Evolutionary conservation across 92 coral and sea anemone genomes (phyloP), one percentile per base, ranked within the genome.

Genomic region (Heteractis magnifica): DNA sequence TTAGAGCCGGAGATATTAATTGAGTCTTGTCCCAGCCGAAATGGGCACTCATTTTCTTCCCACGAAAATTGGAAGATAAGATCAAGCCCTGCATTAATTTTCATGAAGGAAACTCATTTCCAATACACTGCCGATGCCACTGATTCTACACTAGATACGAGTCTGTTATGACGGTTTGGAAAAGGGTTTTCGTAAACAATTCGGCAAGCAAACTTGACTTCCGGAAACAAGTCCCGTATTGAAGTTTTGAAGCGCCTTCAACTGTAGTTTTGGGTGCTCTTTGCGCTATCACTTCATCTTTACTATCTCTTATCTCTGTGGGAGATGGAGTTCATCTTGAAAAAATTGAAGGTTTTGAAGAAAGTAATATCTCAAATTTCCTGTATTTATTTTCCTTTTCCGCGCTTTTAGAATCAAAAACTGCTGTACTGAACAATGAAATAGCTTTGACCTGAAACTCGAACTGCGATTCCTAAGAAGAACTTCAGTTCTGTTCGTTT

Each of bases 131-230:
- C 89, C 90, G 87, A 85, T 78, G 83, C 86, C 73, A 75, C 81
- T 84, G 94, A 91, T 94, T 86, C 77, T 81, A 56, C 82, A 80
- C 81, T 84, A 86, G 98, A 94, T 94, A 94, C 21, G 64, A 85
- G 52, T 77, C 77, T 91, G 90, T 94, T 92, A 80, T 90, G 93
- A 82, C 87, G 90, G 89, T 84, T 87, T 72, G 87, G 85, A 62
- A 78, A 82, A 83, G 83, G 87, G 80, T 86, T 94, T 92, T 90
- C 93, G 88, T 86, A 89, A 91, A 91, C 95, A 94, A 85, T 87
- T 85, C 83, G 75, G 77, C 86, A 76, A 71, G 79, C 78, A 82
- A 83, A 80, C 84, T 52, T 56, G 77, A 76, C 88, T 86, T 83
- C 93, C 93, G 93, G 93, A 86, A 81, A 76, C 52, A 58, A 83